Conservation (phyloP, 2,888 invertebrate genomes). For the Cabera pusaria region DNA sequence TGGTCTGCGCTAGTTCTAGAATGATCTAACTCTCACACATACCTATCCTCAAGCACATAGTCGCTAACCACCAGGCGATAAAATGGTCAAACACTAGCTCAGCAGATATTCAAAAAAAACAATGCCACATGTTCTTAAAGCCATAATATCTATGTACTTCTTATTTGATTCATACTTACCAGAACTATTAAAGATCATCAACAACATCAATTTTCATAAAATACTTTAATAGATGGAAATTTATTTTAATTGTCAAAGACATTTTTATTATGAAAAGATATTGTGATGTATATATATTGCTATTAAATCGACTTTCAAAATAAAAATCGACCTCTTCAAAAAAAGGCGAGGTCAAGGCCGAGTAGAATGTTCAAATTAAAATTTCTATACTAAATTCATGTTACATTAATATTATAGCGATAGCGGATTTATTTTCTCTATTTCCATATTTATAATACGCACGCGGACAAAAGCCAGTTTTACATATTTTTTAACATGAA, state of each 20-base stretch:
- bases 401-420: conserved; percentile 25
- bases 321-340: conserved; percentile 17
- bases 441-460: conserved; percentile 11
- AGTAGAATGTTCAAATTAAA: conserved; percentile 34
- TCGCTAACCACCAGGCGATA: too few species aligned
- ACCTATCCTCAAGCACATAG: too few species aligned
- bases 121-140: too few species aligned
- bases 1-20: too few species aligned
- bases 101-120: too few species aligned
- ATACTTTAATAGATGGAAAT: conserved; percentile 6
- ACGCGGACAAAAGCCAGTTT: conserved; percentile 1
- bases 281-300: conserved; percentile 6
- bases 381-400: conserved; percentile 32
- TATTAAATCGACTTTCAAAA: conserved; percentile 14
- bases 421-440: conserved; percentile 4
- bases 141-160: too few species aligned
- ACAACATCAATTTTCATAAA: too few species aligned
- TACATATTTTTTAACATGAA: not conserved
- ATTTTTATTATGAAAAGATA: conserved; percentile 11
- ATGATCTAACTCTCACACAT: too few species aligned
- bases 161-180: too few species aligned
- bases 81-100: too few species aligned
- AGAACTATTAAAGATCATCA: too few species aligned
- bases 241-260: conserved; percentile 6
- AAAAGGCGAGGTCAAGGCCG: conserved; percentile 44